Evolutionary conservation across 2,888 invertebrate species (phyloP).

Genomic region (Suillia variegata): DNA sequence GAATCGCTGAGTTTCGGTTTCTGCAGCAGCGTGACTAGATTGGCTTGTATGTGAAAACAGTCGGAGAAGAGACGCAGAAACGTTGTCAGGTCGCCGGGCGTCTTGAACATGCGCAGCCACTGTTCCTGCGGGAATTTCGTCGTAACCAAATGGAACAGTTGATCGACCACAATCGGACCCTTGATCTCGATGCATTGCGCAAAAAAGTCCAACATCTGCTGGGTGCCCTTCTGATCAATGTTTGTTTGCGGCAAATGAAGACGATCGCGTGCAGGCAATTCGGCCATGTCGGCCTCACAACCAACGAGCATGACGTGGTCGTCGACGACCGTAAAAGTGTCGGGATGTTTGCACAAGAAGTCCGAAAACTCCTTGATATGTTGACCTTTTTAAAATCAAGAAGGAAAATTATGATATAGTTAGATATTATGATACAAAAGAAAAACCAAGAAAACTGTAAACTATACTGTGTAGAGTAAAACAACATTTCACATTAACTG

Average conservation of each 20-base stretch:
- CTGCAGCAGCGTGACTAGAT: constrained; percentile 83
- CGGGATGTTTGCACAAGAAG: constrained; percentile 82
- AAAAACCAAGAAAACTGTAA: not conserved
- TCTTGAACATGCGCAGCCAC: constrained; percentile 88
- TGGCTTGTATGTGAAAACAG: constrained; percentile 90
- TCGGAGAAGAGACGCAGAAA: constrained; percentile 94
- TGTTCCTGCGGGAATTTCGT: constrained; percentile 77
- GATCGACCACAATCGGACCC: constrained; percentile 84
- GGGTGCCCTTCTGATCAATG: constrained; percentile 83
- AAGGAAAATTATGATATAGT: no score
- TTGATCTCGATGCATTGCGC: constrained; percentile 81
- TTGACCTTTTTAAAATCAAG: constrained; percentile 68
- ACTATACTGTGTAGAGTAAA: no score
- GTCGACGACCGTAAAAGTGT: constrained; percentile 84
- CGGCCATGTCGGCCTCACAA: constrained; percentile 70
- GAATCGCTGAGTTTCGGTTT: constrained; percentile 73
- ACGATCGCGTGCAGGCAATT: constrained; percentile 70
- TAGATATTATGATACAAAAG: not conserved
- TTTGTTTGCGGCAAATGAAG: constrained; percentile 75
- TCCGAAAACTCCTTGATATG: constrained; percentile 94
- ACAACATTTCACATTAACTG: no score
- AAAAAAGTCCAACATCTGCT: constrained; percentile 80
- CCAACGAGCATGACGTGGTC: constrained; percentile 81
- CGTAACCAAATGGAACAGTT: constrained; percentile 81
- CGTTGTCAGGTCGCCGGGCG: constrained; percentile 85